Base-by-base conservation (phyloP, 2,797 vertebrate genomes). In the Oreochromis mossambicus region DNA sequence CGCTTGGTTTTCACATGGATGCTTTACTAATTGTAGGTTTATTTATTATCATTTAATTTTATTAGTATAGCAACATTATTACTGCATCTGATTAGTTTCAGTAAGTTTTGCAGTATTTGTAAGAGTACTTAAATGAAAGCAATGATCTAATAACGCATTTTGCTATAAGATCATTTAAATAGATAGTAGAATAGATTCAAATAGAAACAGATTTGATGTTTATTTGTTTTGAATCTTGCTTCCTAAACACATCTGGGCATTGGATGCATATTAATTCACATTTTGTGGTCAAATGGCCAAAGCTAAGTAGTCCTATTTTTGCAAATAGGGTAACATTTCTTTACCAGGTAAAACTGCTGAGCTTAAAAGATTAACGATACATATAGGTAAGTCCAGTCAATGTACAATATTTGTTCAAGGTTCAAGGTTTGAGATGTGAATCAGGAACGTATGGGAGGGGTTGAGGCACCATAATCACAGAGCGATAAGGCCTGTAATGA, bases 401-500 rank as follows among this genome's bases (percentile, higher is more conserved):
- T 63, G n/a, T 14, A 5, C 29, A 48, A 52, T 68, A 26, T 87
- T 80, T 89, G 68, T 68, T 54, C 55, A 92, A 88, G 46, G 93
- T 88, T 86, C 89, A 92, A 91, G 8, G 83, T 86, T 79, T 66
- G 1, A 79, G 21, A 15, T 48, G 52, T 83, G 73, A 75, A 21
- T 10, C 10, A 1, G 2, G 21, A 82, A 55, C 52, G 43, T 0
- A 34, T 78, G 81, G 76, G 24, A 54, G 61, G 78, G 81, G 29
- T 21, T 17, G 10, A 61, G n/a, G 61, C 14, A 11, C 36, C 52
- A 50, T 29, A 26, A 58, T 54, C 19, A 21, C 14, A 19, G 15
- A 52, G 26, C 24, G 86, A 92, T 93, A 93, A 94, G 54, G 14
- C 54, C 7, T 75, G 2, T 34, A 50, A 75, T 75, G 17, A 6